Base-by-base conservation (phyloP, 1,140 invertebrate species). In the Archivesica marissinica region DNA sequence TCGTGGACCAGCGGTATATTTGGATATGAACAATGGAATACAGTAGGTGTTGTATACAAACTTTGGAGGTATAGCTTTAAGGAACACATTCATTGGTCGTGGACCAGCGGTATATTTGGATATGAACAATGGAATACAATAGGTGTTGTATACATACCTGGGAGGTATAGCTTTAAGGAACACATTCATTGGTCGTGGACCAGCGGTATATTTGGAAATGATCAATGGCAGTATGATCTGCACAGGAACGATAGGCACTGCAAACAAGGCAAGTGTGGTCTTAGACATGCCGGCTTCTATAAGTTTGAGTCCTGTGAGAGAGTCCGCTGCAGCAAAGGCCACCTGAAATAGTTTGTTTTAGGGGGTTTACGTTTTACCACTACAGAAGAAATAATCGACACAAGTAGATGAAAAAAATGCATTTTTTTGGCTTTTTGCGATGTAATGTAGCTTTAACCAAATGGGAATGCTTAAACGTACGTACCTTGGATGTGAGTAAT, bases 281-380 rank as follows among this genome's bases (percentile, higher is more conserved):
- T 99, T 99, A 0, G 98, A 98, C 56, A 99, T 97, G 35, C 99
- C 99, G 66, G 96, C 96, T 94, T 99, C 99, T 9, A 99, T 97
- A 28, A 99, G 94, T 94, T 99, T 99, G 68, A 99, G 95, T 39
- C 97, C 96, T 25, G 98, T 98, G 0, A 99, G 97, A 38, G 97
- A 96, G 95, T 99, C 99, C 86, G 97, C 96, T n/a, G 98, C 97
- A 74, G 98, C 97, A 95, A 99, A 99, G 23, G 98, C 98, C 88
- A 99, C 96, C 97, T 98, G 89, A 95, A 95, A 50, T 11, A 50
- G 44, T 11, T 50, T 20, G 44, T 50, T 50, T 11, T n/a, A n/a
- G n/a, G n/a, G n/a, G n/a, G n/a, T n/a, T n/a, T n/a, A n/a, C n/a
- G n/a, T n/a, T n/a, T n/a, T n/a, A n/a, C n/a, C n/a, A n/a, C n/a